These are phyloP conservation scores for Centrocercus urophasianus DNA, from an alignment of 2,113 vertebrate genomes.

Conservation along the genomic window DNA sequence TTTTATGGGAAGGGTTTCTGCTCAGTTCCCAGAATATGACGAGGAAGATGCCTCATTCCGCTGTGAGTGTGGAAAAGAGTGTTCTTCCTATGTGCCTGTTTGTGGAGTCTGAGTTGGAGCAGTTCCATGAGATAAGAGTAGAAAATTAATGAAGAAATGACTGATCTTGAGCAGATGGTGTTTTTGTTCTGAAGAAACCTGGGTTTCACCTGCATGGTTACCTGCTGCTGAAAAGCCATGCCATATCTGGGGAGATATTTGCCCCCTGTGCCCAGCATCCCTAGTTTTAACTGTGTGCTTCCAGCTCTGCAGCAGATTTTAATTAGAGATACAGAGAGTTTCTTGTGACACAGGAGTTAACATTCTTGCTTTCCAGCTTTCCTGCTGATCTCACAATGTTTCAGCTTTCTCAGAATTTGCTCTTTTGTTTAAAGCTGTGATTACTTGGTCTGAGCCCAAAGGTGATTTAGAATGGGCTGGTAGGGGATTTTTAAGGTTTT, in stretches of 20 bases:
- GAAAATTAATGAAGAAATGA: background rate
- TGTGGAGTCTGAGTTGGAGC: background rate
- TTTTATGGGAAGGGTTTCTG: constrained; percentile 4
- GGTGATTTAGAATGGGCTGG: constrained; percentile 8
- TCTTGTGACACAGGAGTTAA: background rate
- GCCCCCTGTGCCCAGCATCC: background rate
- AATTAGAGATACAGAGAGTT: background rate
- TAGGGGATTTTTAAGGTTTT: constrained; percentile 1
- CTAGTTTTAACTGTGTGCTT: background rate
- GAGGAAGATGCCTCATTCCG: background rate
- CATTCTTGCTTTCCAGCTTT: background rate
- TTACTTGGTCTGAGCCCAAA: constrained; percentile 41
- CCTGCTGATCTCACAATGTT: background rate
- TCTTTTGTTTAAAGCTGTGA: constrained; percentile 45
- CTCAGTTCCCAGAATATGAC: background rate
- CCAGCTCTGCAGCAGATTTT: background rate
- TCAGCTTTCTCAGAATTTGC: constrained; percentile 44
- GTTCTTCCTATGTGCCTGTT: background rate
- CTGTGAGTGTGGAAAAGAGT: background rate
- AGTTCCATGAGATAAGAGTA: background rate
- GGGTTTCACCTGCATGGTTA: background rate
- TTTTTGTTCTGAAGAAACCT: background rate
- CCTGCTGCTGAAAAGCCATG: background rate
- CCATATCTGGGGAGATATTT: background rate
- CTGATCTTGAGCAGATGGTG: background rate